Conservation (phyloP, 2,888 invertebrate genomes). For the Adela reaumurella region DNA sequence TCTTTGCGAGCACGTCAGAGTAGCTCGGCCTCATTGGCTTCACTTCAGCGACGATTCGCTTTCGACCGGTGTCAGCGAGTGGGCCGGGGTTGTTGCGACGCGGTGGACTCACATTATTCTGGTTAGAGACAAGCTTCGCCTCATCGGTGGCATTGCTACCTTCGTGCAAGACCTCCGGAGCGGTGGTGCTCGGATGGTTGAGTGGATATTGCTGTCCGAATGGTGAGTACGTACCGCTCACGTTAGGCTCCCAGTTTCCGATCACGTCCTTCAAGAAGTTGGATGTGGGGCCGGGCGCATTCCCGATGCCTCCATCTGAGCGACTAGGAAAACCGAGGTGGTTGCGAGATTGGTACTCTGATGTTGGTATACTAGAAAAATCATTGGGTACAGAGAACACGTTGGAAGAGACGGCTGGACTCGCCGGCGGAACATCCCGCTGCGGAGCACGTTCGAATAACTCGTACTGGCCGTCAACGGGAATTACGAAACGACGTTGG, state of each 20-base stretch:
- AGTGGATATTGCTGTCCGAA: slow-evolving; percentile 62
- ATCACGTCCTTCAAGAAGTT: slow-evolving; percentile 67
- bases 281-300: slow-evolving; percentile 29
- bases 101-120: slow-evolving; percentile 22
- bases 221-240: slow-evolving; percentile 69
- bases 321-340: slow-evolving; percentile 21
- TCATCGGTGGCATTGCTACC: slow-evolving; percentile 23
- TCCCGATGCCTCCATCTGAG: slow-evolving; percentile 21
- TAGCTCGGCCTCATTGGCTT: slow-evolving; percentile 85
- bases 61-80: slow-evolving; percentile 56
- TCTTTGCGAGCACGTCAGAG: slow-evolving; percentile 78
- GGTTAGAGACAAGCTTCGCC: slow-evolving; percentile 15
- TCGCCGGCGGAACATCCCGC: slow-evolving; percentile 31
- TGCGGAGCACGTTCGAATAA: slow-evolving; percentile 40
- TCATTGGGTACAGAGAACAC: slow-evolving; percentile 42
- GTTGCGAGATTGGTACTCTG: slow-evolving; percentile 23
- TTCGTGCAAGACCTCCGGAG: slow-evolving; percentile 28
- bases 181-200: slow-evolving; percentile 44
- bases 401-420: slow-evolving; percentile 26
- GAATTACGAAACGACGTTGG: slow-evolving; percentile 38
- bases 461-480: slow-evolving; percentile 46
- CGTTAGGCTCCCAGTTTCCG: slow-evolving; percentile 70
- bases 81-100: slow-evolving; percentile 44
- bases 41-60: slow-evolving; percentile 78
- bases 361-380: slow-evolving; percentile 23